Base-by-base conservation (phyloP, 23 tunicate species). In the Ciona savignyi region DNA sequence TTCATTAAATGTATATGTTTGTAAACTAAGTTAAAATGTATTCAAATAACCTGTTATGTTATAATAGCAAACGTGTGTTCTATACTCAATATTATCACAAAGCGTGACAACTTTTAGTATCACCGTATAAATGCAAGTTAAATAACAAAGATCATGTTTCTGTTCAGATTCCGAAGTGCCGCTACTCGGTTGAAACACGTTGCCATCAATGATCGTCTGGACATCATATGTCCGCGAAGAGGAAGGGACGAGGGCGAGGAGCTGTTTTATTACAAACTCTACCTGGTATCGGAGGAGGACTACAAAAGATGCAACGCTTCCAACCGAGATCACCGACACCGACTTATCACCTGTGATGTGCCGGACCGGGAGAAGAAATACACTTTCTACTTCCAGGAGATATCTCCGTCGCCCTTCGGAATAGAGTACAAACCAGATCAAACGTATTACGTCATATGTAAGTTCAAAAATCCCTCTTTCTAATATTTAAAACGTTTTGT, bases 321-420 rank as follows among this genome's bases (percentile, higher is more conserved):
- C 15, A 87, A 81, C 1, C 9, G 15, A 6, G 56, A 42, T 42
- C n/a, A n/a, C n/a, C 77, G 83, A 3, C 80, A 62, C 31, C 75
- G 86, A 4, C 84, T 93, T 20, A 66, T 93, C 30, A 93, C 88
- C 0, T 93, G 98, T 73, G 68, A 82, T 30, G 77, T 72, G 20
- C 98, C 98, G 1, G 32, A 64, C 15, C 32, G 63, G 34, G 98
- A 93, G 77, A 93, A 93, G 81, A 93, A 93, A 78, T 93, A 86
- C 67, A 86, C 98, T 1, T 85, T 93, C 49, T 77, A 73, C 74
- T 93, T 93, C 68, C 83, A 86, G 32, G 89, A 86, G 34, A 77
- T 93, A 11, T 76, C 92, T 4, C 98, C 98, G 4, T 85, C 92
- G 23, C 98, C 98, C 0, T 93, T 87, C 85, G 98, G 98, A 32